These are phyloP conservation scores for Cephus cinctus DNA, from an alignment of 1,140 invertebrate genomes.

Conservation along the genomic window DNA sequence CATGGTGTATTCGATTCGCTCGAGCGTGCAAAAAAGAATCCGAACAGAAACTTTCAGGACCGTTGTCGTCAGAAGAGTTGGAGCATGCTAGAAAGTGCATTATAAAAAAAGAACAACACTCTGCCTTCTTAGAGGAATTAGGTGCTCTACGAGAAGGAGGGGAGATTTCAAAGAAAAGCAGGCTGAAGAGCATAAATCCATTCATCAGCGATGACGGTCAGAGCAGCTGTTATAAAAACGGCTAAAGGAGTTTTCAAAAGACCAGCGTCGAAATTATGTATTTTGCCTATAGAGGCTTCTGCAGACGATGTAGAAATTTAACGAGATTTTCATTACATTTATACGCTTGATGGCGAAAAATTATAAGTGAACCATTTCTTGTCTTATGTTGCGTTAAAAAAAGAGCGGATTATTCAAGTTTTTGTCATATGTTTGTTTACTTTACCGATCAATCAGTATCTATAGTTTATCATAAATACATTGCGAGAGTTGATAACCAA, in stretches of 20 bases:
- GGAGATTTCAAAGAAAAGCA: constrained; percentile 12
- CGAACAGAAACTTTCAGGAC: not conserved
- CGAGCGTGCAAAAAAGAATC: not conserved
- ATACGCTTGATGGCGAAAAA: not conserved
- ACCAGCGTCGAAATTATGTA: constrained; percentile 1
- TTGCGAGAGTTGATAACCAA: not conserved
- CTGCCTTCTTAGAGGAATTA: constrained; percentile 11
- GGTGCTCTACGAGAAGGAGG: constrained; percentile 4
- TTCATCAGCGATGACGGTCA: constrained; percentile 41
- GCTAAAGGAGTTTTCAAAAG: constrained; percentile 5
- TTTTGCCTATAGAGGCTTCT: not conserved
- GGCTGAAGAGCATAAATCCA: constrained; percentile 27
- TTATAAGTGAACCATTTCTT: too few relatives aligned
- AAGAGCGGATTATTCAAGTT: not conserved
- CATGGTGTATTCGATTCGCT: constrained; percentile 17
- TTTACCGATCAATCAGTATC: not conserved
- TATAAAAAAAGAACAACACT: constrained; percentile 7
- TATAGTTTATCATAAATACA: not conserved
- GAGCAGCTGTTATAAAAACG: constrained; percentile 2
- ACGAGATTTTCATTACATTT: not conserved
- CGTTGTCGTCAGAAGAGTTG: constrained; percentile 9
- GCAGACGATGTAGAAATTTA: not conserved
- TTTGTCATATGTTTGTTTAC: not conserved
- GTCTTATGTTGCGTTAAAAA: too few relatives aligned
- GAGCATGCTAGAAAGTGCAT: not conserved